Evolutionary conservation across 2,113 vertebrate species (phyloP), one percentile per base, ranked within the genome.

Genomic region (Fulica atra): DNA sequence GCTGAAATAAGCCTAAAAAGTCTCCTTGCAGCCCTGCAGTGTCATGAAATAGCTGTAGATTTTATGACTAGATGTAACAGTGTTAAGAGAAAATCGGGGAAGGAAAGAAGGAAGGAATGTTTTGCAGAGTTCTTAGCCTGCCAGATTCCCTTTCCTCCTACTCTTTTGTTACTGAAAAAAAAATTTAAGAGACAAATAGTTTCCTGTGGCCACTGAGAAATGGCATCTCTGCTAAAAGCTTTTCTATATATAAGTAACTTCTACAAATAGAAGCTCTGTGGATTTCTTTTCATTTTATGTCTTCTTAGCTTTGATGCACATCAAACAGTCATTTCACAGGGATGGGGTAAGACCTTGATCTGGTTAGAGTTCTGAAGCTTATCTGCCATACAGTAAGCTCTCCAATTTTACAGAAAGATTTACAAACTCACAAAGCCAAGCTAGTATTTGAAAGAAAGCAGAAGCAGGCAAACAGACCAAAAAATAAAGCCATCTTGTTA

Each of bases 211-310:
- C 26, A 51, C 33, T 54, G 20, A 65, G 23, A 82, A 65, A 38
- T 0, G 3, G 6, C 10, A 91, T 11, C 23, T 65, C 63, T 35
- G 7, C 29, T 72, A 60, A 51, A 86, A 71, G 7, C 1, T 38
- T 19, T 31, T 61, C 35, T 70, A 6, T 7, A 40, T 0, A 79
- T 20, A 16, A 54, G 18, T 13, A 76, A 76, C 31, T 66, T 42
- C 17, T 3, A 54, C 73, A 74, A 79, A n/a, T 0, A 0, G 8
- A 59, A 81, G 12, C 12, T 84, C 29, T 16, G 9, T 50, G 12
- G 35, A 65, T 78, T 91, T 91, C 20, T 83, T 21, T 59, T 72
- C 1, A 13, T 11, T 88, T 76, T 38, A 86, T 60, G 31, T 46
- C 68, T 42, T 36, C 33, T 46, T 48, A 51, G n/a, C 11, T 84